A percentile compares a stretch with the other conserved stretches of the same genome.
Conservation (phyloP, 2,888 invertebrate genomes). For the Orthonevra nobilis region DNA sequence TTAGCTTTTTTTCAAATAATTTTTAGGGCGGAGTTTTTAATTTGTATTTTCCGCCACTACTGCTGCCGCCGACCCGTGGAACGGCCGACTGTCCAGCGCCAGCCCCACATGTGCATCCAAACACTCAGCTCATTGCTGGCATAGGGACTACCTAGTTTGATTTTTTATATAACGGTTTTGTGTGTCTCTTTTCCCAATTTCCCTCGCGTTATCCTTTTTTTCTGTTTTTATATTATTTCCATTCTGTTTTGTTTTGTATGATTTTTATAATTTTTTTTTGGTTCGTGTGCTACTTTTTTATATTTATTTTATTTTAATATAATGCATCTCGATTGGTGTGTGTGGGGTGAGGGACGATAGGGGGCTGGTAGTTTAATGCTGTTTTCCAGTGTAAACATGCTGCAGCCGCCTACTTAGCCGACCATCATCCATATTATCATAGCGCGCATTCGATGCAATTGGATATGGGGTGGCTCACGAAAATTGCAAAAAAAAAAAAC, state of each 20-base stretch:
- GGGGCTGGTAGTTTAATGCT: conserved; percentile 54
- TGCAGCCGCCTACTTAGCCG: conserved; percentile 68
- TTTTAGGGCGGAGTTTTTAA: conserved; percentile 80
- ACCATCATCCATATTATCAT: conserved; percentile 69
- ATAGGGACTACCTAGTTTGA: conserved; percentile 66
- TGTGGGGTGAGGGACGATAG: not conserved
- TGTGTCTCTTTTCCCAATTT: conserved; percentile 68
- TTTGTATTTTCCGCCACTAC: conserved; percentile 76
- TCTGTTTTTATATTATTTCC: conserved; percentile 61
- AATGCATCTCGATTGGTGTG: conserved; percentile 75
- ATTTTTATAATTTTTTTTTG: conserved; percentile 72
- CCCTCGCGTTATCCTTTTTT: too few species aligned
- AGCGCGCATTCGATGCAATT: conserved; percentile 55
- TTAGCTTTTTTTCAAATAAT: conserved; percentile 71
- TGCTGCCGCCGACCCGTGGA: conserved; percentile 57
- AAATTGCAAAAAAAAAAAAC: conserved; percentile 57
- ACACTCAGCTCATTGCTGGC: conserved; percentile 21
- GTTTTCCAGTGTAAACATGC: conserved; percentile 64
- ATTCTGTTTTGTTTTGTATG: conserved; percentile 72
- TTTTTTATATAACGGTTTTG: conserved; percentile 70
- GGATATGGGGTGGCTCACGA: conserved; percentile 39
- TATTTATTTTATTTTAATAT: conserved; percentile 71
- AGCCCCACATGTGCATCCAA: conserved; percentile 41
- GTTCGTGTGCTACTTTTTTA: conserved; percentile 66
- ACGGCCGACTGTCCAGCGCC: conserved; percentile 29